Percentiles rank a stretch among this genome's conserved stretches.
These are phyloP conservation scores for Coracias cyanogaster DNA, from an alignment of 2,797 vertebrate genomes.

Conservation along the genomic window DNA sequence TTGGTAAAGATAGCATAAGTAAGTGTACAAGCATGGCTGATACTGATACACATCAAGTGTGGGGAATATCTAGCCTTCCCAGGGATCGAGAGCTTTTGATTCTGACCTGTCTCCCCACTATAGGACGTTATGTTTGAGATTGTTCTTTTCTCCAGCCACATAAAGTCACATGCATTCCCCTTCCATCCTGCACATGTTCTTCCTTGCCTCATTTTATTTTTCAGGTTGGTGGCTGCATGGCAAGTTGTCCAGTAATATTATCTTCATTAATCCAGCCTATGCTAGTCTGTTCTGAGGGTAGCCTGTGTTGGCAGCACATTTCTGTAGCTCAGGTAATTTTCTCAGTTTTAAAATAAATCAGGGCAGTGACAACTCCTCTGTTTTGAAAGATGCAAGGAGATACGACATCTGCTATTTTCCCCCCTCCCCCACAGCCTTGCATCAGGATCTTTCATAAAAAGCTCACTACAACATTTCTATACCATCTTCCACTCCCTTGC, in stretches of 20 bases:
- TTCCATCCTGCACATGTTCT: background rate
- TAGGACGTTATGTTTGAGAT: background rate
- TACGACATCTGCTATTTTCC: background rate
- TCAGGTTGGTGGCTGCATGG: background rate
- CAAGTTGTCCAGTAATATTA: background rate
- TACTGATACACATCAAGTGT: background rate
- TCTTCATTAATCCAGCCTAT: constrained; percentile 1
- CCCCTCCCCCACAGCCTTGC: no score
- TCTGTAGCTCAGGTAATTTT: background rate
- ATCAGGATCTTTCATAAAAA: background rate
- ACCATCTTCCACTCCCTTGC: background rate
- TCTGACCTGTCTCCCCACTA: background rate
- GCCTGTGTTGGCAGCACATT: background rate
- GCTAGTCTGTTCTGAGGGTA: background rate
- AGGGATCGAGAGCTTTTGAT: background rate
- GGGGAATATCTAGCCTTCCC: background rate
- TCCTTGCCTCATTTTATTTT: constrained; percentile 9
- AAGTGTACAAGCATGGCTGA: background rate
- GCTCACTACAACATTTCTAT: background rate
- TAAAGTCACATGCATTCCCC: background rate
- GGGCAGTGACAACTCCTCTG: background rate
- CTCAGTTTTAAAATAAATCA: constrained; percentile 22
- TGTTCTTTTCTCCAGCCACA: background rate
- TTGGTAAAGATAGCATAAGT: background rate
- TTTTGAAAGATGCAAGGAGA: background rate